Evolutionary conservation across 1,140 invertebrate species (phyloP).

Genomic region (Polyergus mexicanus): DNA sequence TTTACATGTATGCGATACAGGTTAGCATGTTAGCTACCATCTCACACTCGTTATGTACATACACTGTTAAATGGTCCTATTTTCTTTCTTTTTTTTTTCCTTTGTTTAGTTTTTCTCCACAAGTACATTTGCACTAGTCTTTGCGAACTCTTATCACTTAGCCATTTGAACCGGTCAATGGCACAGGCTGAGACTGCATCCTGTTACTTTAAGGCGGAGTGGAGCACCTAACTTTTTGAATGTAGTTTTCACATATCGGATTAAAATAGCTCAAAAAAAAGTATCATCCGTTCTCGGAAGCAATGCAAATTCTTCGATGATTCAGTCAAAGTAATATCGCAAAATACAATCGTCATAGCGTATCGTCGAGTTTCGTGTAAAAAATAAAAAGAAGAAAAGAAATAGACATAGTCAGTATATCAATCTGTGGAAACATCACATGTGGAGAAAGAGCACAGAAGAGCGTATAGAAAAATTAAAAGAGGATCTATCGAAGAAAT

Average conservation of each 20-base stretch:
- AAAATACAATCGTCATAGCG: slow-evolving; percentile 21
- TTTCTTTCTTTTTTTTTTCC: neutral
- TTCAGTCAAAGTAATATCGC: slow-evolving; percentile 33
- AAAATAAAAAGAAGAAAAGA: slow-evolving; percentile 29
- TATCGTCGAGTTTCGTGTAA: slow-evolving; percentile 5
- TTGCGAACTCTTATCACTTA: slow-evolving; percentile 65
- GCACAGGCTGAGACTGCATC: slow-evolving; percentile 65
- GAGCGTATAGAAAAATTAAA: neutral
- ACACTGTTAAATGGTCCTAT: slow-evolving; percentile 53
- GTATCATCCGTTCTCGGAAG: neutral
- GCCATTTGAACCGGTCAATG: slow-evolving; percentile 74
- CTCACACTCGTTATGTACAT: slow-evolving; percentile 51
- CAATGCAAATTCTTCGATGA: slow-evolving; percentile 7
- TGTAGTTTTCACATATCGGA: slow-evolving; percentile 53
- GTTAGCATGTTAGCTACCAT: slow-evolving; percentile 21
- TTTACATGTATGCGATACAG: slow-evolving; percentile 6
- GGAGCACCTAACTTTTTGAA: slow-evolving; percentile 73
- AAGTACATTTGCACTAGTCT: slow-evolving; percentile 73
- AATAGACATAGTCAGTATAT: neutral
- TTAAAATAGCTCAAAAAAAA: slow-evolving; percentile 64
- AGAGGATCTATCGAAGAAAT: slow-evolving; percentile 4
- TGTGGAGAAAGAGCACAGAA: neutral
- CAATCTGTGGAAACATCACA: no score
- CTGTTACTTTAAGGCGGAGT: slow-evolving; percentile 70
- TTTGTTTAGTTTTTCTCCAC: slow-evolving; percentile 38